A percentile compares a stretch with the other conserved stretches of the same genome.
phyloP scores from a whole-genome alignment of 2,797 vertebrate species.

The Phalanger gymnotis region DNA sequence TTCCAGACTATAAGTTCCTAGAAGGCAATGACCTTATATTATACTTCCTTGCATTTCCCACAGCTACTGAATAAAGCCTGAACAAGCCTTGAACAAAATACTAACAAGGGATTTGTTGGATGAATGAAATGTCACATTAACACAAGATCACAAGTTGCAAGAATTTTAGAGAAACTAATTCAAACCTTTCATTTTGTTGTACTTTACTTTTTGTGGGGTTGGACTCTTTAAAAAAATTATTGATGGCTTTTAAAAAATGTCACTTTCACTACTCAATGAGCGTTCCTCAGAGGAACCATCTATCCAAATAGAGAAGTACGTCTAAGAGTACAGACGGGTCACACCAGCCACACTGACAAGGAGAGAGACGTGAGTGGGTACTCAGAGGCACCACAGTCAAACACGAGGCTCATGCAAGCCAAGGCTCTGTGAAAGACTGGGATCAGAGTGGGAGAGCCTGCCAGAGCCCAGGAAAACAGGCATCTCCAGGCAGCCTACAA shows the following conservation, averaged over 20 bases:
- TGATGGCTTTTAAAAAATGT: background rate
- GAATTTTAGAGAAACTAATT: background rate
- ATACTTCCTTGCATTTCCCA: background rate
- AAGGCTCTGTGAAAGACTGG: background rate
- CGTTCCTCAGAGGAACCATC: constrained; percentile 61
- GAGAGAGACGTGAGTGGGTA: background rate
- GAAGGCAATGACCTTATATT: background rate
- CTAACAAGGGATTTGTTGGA: background rate
- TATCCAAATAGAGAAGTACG: background rate
- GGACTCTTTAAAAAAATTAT: constrained; percentile 9
- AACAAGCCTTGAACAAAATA: background rate
- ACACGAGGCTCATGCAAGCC: background rate
- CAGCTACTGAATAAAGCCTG: background rate
- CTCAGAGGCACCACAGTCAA: background rate
- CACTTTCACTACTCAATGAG: constrained; percentile 38
- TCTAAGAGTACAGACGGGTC: background rate
- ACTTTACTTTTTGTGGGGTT: background rate
- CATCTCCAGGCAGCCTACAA: background rate
- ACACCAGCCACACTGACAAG: background rate
- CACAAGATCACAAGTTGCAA: background rate
- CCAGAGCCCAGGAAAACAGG: background rate
- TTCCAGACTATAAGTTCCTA: background rate
- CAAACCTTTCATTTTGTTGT: background rate
- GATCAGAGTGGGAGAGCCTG: background rate
- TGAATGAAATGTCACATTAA: background rate